Evolutionary conservation across 1,140 invertebrate species (phyloP).

Genomic region (Globodera ellingtonae): DNA sequence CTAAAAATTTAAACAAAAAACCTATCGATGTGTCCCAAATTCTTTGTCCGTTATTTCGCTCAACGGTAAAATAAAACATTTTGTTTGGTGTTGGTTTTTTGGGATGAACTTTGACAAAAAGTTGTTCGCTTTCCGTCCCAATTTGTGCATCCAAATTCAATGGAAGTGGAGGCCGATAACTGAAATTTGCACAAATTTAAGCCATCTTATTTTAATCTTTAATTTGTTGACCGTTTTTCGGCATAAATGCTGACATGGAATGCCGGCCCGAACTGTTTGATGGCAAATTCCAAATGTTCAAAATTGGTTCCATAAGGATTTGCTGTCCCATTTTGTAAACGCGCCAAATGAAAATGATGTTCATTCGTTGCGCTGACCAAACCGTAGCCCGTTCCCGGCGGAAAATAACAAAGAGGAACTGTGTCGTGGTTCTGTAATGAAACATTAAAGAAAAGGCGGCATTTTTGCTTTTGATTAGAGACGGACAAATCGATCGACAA

Average conservation of each 20-base stretch:
- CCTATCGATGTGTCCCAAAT: slow-evolving; percentile 76
- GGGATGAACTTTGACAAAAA: background rate
- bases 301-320: slow-evolving; percentile 39
- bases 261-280: slow-evolving; percentile 37
- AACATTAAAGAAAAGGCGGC: background rate
- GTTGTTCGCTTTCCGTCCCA: background rate
- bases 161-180: slow-evolving; percentile 6
- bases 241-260: slow-evolving; percentile 48
- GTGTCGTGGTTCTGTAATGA: slow-evolving; percentile 28
- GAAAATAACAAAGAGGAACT: slow-evolving; percentile 54
- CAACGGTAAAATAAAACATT: slow-evolving; percentile 41
- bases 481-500: too few species aligned
- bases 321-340: slow-evolving; percentile 5
- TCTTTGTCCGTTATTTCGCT: slow-evolving; percentile 46
- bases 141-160: slow-evolving; percentile 19
- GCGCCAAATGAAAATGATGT: slow-evolving; percentile 2
- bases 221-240: slow-evolving; percentile 29
- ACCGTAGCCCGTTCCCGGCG: slow-evolving; percentile 42
- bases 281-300: slow-evolving; percentile 29
- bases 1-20: slow-evolving; percentile 55
- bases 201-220: background rate
- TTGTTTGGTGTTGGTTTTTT: background rate
- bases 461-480: too few species aligned
- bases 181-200: slow-evolving; percentile 21
- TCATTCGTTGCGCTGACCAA: slow-evolving; percentile 15